Evolutionary conservation across 2,888 invertebrate species (phyloP), one percentile per base, ranked within the genome.

Genomic region (Epicampocera succincta): DNA sequence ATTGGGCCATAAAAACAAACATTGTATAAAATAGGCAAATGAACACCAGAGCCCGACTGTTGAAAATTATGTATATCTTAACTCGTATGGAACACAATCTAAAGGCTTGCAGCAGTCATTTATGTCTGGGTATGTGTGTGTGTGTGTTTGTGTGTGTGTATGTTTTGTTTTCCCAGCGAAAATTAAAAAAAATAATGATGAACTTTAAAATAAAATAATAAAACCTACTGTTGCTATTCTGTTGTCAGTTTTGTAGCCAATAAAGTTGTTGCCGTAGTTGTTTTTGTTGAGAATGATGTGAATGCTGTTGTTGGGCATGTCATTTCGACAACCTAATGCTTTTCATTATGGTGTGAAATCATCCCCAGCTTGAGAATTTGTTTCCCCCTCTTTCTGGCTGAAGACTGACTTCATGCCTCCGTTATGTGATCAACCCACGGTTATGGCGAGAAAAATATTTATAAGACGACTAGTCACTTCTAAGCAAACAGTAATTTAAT

Each of bases 11-110:
- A 82, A 82, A 82, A 78, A 66, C 82, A 82, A 82, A 74, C 69
- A 71, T 60, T 54, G 69, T 78, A 74, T 74, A 74, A 82, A 82
- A 82, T 77, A 71, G n/a, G 69, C 42, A 78, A 82, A 74, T 66
- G 82, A 74, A 66, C 60, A 71, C 74, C 77, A 74, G 74, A 77
- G 65, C 44, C 33, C 17, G 29, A 25, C 56, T 56, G 50, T 61
- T 63, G 54, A 48, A 56, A 54, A 65, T n/a, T 33, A 17, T 25
- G 8, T 33, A 44, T 42, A n/a, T 58, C 58, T 42, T 19, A 21
- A 58, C 38, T 44, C 38, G 29, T 21, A 19, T 11, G 4, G n/a
- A 48, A n/a, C 29, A 48, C 54, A 60, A 73, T 42, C 33, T 68
- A 21, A 44, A 60, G 15, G 44, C 54, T 54, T 13, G 25, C 52